These are phyloP conservation scores for Urophycis tenuis DNA, from an alignment of 2,797 vertebrate genomes.

Conservation along the genomic window DNA sequence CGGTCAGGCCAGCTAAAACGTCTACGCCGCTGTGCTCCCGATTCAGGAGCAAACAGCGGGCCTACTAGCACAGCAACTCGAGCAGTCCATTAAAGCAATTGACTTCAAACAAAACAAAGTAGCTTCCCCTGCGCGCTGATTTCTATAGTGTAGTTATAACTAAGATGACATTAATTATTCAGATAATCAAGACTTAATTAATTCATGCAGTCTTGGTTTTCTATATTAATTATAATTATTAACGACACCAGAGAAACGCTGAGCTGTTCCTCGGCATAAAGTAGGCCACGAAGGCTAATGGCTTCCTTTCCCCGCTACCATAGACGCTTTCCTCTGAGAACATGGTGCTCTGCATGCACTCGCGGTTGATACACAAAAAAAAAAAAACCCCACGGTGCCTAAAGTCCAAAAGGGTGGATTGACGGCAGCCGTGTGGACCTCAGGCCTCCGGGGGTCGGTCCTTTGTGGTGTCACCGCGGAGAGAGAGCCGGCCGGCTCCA, in stretches of 20 bases:
- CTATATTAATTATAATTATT: no score
- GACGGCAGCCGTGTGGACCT: no score
- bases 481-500: background rate
- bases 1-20: background rate
- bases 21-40: no score
- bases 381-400: background rate
- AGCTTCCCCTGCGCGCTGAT: background rate
- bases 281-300: background rate
- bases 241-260: background rate
- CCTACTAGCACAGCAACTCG: no score
- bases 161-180: background rate
- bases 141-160: background rate
- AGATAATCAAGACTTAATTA: background rate
- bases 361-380: background rate
- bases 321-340: background rate
- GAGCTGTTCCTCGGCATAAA: background rate
- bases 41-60: background rate
- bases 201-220: background rate
- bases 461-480: no score
- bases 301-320: background rate
- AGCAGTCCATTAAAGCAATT: background rate
- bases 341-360: background rate
- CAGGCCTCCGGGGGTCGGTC: background rate
- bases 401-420: background rate
- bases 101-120: background rate